Evolutionary conservation across 2,113 vertebrate species (phyloP), one percentile per base, ranked within the genome.

Genomic region (Promerops cafer): DNA sequence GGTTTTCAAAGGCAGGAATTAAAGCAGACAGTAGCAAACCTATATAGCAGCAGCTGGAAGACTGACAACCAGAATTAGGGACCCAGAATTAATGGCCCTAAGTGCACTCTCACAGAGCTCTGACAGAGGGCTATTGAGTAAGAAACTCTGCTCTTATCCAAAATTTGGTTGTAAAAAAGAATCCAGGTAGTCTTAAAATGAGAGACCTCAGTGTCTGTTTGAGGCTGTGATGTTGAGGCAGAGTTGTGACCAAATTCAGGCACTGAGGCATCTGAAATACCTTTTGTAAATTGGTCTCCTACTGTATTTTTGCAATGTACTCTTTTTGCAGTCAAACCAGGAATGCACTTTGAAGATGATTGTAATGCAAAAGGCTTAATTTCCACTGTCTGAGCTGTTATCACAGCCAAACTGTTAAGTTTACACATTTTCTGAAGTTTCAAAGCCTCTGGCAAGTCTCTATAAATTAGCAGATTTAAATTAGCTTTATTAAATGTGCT

Each of bases 391-490:
- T 96, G 96, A 97, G 93, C 96, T 96, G 94, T 97, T 96, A 94
- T 96, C 96, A 95, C 97, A 97, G 93, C 89, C 94, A 95, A 97
- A 96, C 94, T 97, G 94, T 95, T 94, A 97, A 94, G 90, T 97
- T 97, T 97, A 95, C 96, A 97, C 97, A 76, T 97, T 97, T 97
- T 96, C 93, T 96, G 87, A 63, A 87, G 89, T 96, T 97, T 97
- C 87, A 97, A 97, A 97, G 93, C 98, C 96, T 92, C 94, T 96
- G 97, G 98, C 97, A 97, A 96, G 96, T 93, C 90, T 64, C 88
- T 98, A 96, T 97, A 98, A 97, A 98, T 98, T 98, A 98, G 96
- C 94, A 47, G 95, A 97, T 97, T 98, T 97, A 97, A 98, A 97
- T 97, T 96, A 97, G 96, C 94, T 97, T 97, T 97, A 98, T 98